Base-by-base conservation (phyloP, 1,140 invertebrate species). In the Zaprionus africanus region DNA sequence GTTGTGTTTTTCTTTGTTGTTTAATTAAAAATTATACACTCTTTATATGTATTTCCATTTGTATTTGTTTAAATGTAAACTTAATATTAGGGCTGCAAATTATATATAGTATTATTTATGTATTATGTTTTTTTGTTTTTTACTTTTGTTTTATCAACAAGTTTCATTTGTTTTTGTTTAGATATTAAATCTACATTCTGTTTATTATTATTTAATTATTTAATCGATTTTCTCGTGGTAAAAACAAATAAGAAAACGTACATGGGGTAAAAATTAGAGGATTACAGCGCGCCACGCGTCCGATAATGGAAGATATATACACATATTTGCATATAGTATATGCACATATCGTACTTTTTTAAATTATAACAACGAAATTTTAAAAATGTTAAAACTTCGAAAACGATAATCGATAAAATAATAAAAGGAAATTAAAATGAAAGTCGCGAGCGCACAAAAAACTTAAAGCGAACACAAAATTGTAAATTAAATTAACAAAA, bases 401-500 rank as follows among this genome's bases (percentile, higher is more conserved):
- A 77, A 66, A 49, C 17, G 19, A 24, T 51, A 24, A 51, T 24
- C 19, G 19, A 24, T 11, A 24, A 51, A 51, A 22, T 57, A 19
- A 43, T 31, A 58, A 31, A 31, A 46, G 38, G 57, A 49, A 58
- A 63, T 61, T 60, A 58, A 19, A 81, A 53, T 41, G 49, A 67
- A 66, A 62, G 31, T 46, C 57, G 82, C 82, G 84, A 71, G 81
- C 74, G 70, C 62, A 67, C 53, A 85, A 72, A 72, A 72, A 86
- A 83, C 80, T 82, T 75, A 71, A 80, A 68, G 62, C 72, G 76
- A 82, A 87, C 83, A 87, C 82, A 88, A 88, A 78, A 65, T 67
- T 67, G 71, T 74, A 69, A 82, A 90, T 87, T 84, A 87, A 88
- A 84, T 87, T 84, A 87, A 87, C 84, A 87, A 87, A 87, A 76